Percentiles rank a stretch among this genome's conserved stretches.
Evolutionary conservation across 2,888 invertebrate genomes (phyloP).

Genomic region (Thyatira batis): DNA sequence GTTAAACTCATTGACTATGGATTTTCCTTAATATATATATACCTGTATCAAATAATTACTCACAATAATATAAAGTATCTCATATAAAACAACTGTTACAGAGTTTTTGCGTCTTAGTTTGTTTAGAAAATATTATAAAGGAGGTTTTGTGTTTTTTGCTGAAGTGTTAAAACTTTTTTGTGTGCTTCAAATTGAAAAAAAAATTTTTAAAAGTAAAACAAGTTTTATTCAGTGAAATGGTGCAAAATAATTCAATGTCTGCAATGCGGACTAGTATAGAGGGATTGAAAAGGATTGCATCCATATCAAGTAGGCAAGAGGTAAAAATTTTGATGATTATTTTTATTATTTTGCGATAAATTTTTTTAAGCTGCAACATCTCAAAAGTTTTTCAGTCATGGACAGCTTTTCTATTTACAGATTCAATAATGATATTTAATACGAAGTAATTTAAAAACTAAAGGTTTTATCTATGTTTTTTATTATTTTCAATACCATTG

Average conservation of each 20-base stretch:
- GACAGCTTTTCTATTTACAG: too few species aligned
- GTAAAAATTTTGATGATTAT: too few species aligned
- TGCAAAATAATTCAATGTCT: slow-evolving; percentile 30
- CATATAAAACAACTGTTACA: neutral
- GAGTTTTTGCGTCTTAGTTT: neutral
- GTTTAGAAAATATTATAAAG: neutral
- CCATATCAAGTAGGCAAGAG: slow-evolving; percentile 29
- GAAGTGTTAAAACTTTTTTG: too few species aligned
- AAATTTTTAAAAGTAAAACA: neutral
- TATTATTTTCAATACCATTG: too few species aligned
- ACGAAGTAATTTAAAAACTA: too few species aligned
- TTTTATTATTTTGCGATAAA: too few species aligned
- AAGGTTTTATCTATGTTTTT: too few species aligned
- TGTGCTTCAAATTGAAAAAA: neutral
- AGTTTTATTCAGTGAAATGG: slow-evolving; percentile 30
- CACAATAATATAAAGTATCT: neutral
- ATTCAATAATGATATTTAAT: too few species aligned
- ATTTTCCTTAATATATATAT: neutral
- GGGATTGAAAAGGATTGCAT: slow-evolving; percentile 51
- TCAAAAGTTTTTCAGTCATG: too few species aligned
- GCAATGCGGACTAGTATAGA: slow-evolving; percentile 49
- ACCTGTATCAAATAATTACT: neutral
- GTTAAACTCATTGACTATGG: neutral
- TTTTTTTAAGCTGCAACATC: too few species aligned
- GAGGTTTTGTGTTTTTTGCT: neutral